A percentile compares a stretch with the other conserved stretches of the same genome.
Conservation (phyloP, 2,888 invertebrate genomes). For the Oxyteleia sp. region DNA sequence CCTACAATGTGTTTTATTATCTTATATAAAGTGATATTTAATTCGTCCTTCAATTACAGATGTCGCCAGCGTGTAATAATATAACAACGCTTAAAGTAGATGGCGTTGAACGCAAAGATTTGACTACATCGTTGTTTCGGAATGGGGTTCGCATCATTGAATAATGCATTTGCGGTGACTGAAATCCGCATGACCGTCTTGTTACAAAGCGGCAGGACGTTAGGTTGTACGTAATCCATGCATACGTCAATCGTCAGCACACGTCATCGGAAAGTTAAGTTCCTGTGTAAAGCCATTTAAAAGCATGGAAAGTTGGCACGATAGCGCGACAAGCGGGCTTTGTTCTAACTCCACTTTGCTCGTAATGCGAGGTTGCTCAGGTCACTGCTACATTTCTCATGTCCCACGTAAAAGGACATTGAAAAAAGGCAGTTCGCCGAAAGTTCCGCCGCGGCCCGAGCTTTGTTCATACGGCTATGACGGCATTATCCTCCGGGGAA, state of each 20-base stretch:
- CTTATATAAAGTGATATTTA: too few relatives aligned
- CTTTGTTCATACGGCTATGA: slow-evolving; percentile 41
- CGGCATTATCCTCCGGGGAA: slow-evolving; percentile 54
- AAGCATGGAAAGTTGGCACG: slow-evolving; percentile 59
- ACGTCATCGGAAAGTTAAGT: slow-evolving; percentile 68
- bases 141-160: too few relatives aligned
- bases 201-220: slow-evolving; percentile 31
- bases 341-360: slow-evolving; percentile 47
- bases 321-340: slow-evolving; percentile 50
- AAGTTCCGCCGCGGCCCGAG: slow-evolving; percentile 47
- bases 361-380: slow-evolving; percentile 55
- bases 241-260: too few relatives aligned
- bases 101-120: too few relatives aligned
- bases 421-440: slow-evolving; percentile 63
- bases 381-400: slow-evolving; percentile 64
- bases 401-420: slow-evolving; percentile 55
- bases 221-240: slow-evolving; percentile 33
- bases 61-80: too few relatives aligned
- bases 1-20: too few relatives aligned
- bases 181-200: too few relatives aligned
- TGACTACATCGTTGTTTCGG: too few relatives aligned
- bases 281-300: slow-evolving; percentile 59
- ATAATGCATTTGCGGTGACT: too few relatives aligned
- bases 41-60: too few relatives aligned
- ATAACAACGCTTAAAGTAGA: too few relatives aligned